Base-by-base conservation (phyloP, 2,888 invertebrate species). In the Bembecia ichneumoniformis region DNA sequence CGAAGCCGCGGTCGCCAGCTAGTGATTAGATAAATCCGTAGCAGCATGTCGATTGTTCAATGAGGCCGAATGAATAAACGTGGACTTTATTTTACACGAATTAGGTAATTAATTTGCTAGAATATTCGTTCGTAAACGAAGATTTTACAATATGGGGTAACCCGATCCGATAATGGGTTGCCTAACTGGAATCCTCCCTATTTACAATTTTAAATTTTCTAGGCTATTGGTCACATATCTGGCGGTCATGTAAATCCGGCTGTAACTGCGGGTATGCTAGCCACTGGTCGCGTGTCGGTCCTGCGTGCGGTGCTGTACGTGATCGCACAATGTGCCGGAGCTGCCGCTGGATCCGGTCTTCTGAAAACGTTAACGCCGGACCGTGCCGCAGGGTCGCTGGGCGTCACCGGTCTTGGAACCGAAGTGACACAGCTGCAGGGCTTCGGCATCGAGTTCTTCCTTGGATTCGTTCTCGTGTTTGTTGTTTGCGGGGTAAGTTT, bases 201-300 rank as follows among this genome's bases (percentile, higher is more conserved):
- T n/a, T n/a, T n/a, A n/a, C n/a, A n/a, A n/a, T n/a, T n/a, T 28
- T 28, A 28, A 7, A 1, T 28, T 50, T 45, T 53, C 48, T 79
- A 95, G 94, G 89, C 92, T 48, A 90, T 96, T 59, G 96, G 95
- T 3, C 95, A 96, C 78, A 90, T 96, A 49, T 96, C 96, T 51
- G 96, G 97, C 2, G 96, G 95, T 9, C 97, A 97, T 78, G 89
- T 97, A 54, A 98, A 98, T 88, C 97, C 97, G 1, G 97, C 97
- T 0, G 96, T 98, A 43, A 97, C 97, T 3, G 75, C 89, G 14
- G 96, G 94, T 1, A 89, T 97, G 81, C 81, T 95, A 49, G 91
- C 92, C 10, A 91, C 93, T 7, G 95, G 96, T 7, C 92, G 94
- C 64, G 92, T 96, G 49, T 91, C 93, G 59, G 80, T 94, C 0